Base-by-base conservation (phyloP, 2,888 invertebrate species). In the Deilephila porcellus region DNA sequence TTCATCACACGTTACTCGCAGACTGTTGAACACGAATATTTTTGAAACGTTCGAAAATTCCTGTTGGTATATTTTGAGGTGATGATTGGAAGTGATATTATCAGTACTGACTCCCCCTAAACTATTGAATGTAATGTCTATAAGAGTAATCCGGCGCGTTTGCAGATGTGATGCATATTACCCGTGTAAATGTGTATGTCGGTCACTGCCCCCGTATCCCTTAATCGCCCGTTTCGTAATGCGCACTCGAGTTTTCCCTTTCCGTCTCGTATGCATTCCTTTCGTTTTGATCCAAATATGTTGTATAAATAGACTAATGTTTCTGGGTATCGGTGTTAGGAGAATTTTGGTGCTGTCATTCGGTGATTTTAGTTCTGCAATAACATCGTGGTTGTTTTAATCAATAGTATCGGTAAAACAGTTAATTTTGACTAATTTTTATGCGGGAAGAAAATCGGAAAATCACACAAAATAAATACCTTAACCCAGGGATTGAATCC, bases 141-240 rank as follows among this genome's bases (percentile, higher is more conserved):
- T 88, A 86, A 86, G 85, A 25, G 60, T 32, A 52, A 37, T 52
- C 32, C 20, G 45, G 81, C 78, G 83, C 84, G 86, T 85, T 86
- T 90, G 91, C 92, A 93, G 90, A 92, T 91, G 90, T 89, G 86
- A 86, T 88, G 87, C 88, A 90, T 89, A 91, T 93, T 92, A 91
- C 91, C 90, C 88, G 91, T 91, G 88, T 92, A 91, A 91, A 92
- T 91, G 89, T 92, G 92, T 92, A 93, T 91, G 90, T 93, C 92
- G 94, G 94, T 93, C 94, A 92, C 87, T 91, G 93, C 91, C 91
- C 93, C 85, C 92, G 86, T 88, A 91, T 91, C 90, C 90, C 89
- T 91, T 92, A 92, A 93, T 92, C 90, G 91, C 87, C 77, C 82
- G 87, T 93, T 93, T 92, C 92, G 92, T 91, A 93, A 93, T 83